These are phyloP conservation scores for Tenualosa thibaudeaui DNA, from an alignment of 2,797 vertebrate genomes.

Conservation along the genomic window DNA sequence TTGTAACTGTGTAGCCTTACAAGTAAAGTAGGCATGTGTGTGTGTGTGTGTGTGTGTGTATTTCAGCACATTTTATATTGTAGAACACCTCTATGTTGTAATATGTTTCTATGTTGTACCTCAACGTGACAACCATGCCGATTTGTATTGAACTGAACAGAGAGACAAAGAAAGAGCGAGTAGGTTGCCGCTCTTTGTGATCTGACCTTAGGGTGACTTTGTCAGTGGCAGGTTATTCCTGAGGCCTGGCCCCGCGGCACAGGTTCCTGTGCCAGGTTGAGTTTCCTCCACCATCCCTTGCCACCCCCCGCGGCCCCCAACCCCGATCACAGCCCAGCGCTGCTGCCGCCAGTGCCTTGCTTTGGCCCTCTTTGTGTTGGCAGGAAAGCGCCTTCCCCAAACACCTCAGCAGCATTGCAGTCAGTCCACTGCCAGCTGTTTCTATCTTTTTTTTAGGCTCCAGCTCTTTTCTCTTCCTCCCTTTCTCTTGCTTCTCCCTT, in stretches of 20 bases:
- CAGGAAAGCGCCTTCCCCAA: slow-evolving; percentile 48
- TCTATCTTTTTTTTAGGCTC: slow-evolving; percentile 29
- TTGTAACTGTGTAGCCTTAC: not conserved
- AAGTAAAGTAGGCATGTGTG: too few relatives aligned
- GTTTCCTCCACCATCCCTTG: slow-evolving; percentile 30
- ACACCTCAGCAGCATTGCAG: slow-evolving; percentile 53
- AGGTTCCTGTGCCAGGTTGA: slow-evolving; percentile 26
- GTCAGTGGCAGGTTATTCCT: slow-evolving; percentile 44
- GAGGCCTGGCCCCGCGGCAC: slow-evolving; percentile 53
- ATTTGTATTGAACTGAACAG: not conserved
- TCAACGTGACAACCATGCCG: too few relatives aligned
- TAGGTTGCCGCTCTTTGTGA: slow-evolving; percentile 40
- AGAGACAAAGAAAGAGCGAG: slow-evolving; percentile 37
- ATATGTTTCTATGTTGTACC: too few relatives aligned
- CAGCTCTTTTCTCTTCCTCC: not conserved
- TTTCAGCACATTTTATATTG: too few relatives aligned
- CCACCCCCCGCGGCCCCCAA: slow-evolving; percentile 26
- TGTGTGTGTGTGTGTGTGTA: too few relatives aligned
- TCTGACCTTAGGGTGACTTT: slow-evolving; percentile 61
- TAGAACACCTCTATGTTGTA: too few relatives aligned
- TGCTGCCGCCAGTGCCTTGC: slow-evolving; percentile 41
- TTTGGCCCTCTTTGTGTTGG: slow-evolving; percentile 41
- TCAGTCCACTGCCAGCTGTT: slow-evolving; percentile 42
- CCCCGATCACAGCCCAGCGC: not conserved
- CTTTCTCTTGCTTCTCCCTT: not conserved